Conservation (phyloP, 2,888 invertebrate genomes). For the Melitaea athalia region DNA sequence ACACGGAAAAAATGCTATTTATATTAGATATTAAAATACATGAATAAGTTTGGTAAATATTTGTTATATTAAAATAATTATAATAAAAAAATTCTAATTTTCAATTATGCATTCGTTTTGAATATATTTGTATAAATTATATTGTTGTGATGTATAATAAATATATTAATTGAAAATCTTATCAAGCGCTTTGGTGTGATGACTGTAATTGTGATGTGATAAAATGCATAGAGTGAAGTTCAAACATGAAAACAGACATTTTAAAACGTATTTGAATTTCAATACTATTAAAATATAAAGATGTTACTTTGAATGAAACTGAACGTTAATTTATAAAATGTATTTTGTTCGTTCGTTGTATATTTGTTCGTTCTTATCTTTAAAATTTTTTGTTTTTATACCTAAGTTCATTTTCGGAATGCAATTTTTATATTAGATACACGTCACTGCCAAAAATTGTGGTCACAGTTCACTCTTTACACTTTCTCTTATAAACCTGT, state of each 20-base stretch:
- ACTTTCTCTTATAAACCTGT: slow-evolving; percentile 37
- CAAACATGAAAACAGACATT: neutral
- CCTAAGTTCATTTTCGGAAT: slow-evolving; percentile 23
- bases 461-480: slow-evolving; percentile 40
- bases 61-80: neutral
- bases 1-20: slow-evolving; percentile 2
- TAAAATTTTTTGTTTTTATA: no score
- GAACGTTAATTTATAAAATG: neutral
- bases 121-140: slow-evolving; percentile 13
- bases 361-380: no score
- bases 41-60: neutral
- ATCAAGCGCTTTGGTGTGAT: slow-evolving; percentile 50
- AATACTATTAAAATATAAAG: neutral
- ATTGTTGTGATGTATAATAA: slow-evolving; percentile 13
- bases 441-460: slow-evolving; percentile 45
- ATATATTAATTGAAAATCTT: slow-evolving; percentile 14
- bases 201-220: slow-evolving; percentile 38
- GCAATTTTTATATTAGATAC: slow-evolving; percentile 33
- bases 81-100: neutral
- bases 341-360: no score
- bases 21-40: neutral
- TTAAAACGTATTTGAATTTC: neutral
- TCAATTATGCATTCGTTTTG: slow-evolving; percentile 6
- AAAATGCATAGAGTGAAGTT: slow-evolving; percentile 29
- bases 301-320: neutral